These are phyloP conservation scores for Ctenosaura bakeri DNA, from an alignment of 2,797 vertebrate species.

Conservation along the genomic window DNA sequence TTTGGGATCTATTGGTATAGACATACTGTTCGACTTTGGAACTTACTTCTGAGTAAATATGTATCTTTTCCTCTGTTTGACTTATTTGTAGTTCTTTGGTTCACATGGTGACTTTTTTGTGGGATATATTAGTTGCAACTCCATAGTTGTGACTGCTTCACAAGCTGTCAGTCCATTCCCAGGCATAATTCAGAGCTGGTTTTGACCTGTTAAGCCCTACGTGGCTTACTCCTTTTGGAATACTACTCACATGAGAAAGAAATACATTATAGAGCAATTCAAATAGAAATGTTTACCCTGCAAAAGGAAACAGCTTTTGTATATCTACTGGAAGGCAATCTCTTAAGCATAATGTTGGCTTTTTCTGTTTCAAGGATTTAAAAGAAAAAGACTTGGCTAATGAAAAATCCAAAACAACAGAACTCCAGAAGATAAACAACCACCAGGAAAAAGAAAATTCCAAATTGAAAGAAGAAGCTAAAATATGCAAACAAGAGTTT, in stretches of 20 bases:
- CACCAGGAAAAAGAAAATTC: constrained; percentile 86
- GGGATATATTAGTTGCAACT: background rate
- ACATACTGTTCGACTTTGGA: background rate
- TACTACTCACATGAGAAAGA: background rate
- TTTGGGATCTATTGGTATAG: background rate
- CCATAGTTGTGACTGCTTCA: no score
- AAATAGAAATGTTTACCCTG: background rate
- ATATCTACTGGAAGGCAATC: background rate
- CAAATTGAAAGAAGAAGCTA: constrained; percentile 86
- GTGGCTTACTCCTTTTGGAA: background rate
- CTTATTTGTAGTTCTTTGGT: background rate
- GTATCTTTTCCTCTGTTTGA: background rate
- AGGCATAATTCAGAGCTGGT: no score
- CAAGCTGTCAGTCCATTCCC: no score
- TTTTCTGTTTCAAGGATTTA: constrained; percentile 80
- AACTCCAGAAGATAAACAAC: constrained; percentile 86
- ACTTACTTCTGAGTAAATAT: constrained; percentile 1
- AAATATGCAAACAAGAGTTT: constrained; percentile 84
- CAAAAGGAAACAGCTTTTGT: background rate
- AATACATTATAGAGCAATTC: background rate
- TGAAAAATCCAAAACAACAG: constrained; percentile 86
- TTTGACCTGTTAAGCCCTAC: no score
- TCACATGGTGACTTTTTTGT: background rate
- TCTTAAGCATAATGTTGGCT: constrained; percentile 40
- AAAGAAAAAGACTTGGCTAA: constrained; percentile 89